Evolutionary conservation across 2,113 vertebrate genomes (phyloP), one percentile per base, ranked within the genome.

Genomic region (Rafetus swinhoei): DNA sequence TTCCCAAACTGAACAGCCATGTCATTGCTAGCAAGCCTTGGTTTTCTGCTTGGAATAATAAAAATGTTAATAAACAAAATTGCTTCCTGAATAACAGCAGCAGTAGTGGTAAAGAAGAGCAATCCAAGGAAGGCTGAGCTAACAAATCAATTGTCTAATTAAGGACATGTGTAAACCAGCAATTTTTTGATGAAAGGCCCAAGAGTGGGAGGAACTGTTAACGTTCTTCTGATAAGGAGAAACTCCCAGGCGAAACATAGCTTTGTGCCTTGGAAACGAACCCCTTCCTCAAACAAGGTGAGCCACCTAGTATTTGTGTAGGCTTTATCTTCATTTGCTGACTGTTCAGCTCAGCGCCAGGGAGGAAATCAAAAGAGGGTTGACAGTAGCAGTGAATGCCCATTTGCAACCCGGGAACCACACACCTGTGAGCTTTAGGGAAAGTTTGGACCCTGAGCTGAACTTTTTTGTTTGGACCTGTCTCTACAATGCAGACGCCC

Each of bases 151-250:
- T 65, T 91, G 13, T 76, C 80, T 90, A 77, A 2, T 0, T 1
- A 50, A 80, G 87, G 82, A 81, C 12, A 22, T 56, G 80, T 76
- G 80, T 59, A 60, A 90, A 52, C 83, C 0, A 3, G 89, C 65
- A 79, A 0, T 15, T 81, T 82, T 77, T 69, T 56, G 53, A 13
- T 1, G 22, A 8, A 5, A 82, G 90, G 87, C 74, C 81, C 83
- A 82, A 1, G 80, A 87, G 92, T 59, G 93, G 92, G 92, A 96
- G 94, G 92, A 95, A 93, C 3, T 0, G 88, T 25, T 29, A 55
- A 81, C 83, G 89, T 91, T 96, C 96, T 91, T 88, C 84, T 82
- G 87, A 92, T 82, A 24, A 89, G 79, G 86, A 79, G 88, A 89
- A 93, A 85, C 87, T 88, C 92, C 90, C 0, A 1, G 15, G 57